A percentile compares a stretch with the other conserved stretches of the same genome.
phyloP scores from a whole-genome alignment of 2,113 vertebrate genomes.

The Podiceps cristatus region DNA sequence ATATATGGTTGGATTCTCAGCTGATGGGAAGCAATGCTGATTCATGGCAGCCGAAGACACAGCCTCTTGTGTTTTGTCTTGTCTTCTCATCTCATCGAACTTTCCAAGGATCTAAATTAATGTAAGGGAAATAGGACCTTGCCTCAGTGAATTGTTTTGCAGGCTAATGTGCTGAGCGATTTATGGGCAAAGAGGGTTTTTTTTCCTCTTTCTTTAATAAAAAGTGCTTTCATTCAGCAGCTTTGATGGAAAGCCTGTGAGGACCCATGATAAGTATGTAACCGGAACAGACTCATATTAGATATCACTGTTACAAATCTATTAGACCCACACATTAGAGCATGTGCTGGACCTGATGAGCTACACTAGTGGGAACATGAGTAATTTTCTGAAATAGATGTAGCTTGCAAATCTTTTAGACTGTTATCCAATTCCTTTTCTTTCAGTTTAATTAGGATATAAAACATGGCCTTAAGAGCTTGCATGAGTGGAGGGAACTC shows the following conservation, averaged over 20 bases:
- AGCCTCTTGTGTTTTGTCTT: conserved; percentile 24
- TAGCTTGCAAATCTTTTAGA: conserved; percentile 63
- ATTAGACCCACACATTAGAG: conserved; percentile 67
- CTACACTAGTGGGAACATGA: conserved; percentile 61
- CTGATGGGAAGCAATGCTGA: background rate
- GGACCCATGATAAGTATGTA: conserved; percentile 64
- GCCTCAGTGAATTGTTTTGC: conserved; percentile 57
- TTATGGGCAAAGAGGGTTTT: background rate
- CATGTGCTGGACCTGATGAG: conserved; percentile 64
- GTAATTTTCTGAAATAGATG: conserved; percentile 69
- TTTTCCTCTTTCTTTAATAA: conserved; percentile 50
- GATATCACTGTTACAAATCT: conserved; percentile 69
- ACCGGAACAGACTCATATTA: conserved; percentile 59
- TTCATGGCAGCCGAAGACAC: background rate
- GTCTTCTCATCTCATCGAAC: conserved; percentile 54
- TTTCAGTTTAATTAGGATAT: conserved; percentile 77
- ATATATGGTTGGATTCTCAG: background rate
- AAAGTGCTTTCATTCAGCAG: conserved; percentile 63
- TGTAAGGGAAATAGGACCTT: conserved; percentile 51
- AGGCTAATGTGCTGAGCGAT: conserved; percentile 61
- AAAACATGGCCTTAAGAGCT: conserved; percentile 59
- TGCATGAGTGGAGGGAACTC: background rate
- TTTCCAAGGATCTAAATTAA: conserved; percentile 59
- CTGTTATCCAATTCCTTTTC: conserved; percentile 73
- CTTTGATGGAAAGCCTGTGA: conserved; percentile 67